Base-by-base conservation (phyloP, 2,113 vertebrate genomes). In the Chelonoidis abingdonii region DNA sequence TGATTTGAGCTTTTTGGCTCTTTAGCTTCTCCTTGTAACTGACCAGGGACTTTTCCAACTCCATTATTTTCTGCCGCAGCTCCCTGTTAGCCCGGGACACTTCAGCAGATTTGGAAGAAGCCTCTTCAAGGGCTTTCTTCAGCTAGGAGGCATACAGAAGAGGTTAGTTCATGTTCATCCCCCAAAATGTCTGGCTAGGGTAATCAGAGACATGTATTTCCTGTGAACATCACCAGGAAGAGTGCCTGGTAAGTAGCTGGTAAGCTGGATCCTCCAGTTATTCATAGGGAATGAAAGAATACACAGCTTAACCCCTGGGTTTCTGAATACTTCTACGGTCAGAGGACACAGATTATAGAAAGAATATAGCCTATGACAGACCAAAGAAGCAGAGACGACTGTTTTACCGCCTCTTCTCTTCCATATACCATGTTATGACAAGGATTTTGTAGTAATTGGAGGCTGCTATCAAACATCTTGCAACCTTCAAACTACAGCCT, bases 51-150 rank as follows among this genome's bases (percentile, higher is more conserved):
- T 98, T 95, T 72, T 98, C 97, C 52, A 98, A 93, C 65, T 98
- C 97, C 1, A 31, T 25, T 13, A 97, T 56, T 93, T 98, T 98
- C 83, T 97, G 97, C 52, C 83, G 93, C 75, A 98, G 96, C 84
- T 98, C 97, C 76, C 92, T 94, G 96, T 98, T 98, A 80, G 95
- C 89, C 17, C 52, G 57, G 31, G 97, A 98, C 49, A 98, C 98
- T 86, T 98, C 98, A 69, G 95, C 93, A 35, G 98, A 94, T 79
- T 97, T 96, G 81, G 65, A 92, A 56, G 93, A 98, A 69, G 95
- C 96, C 83, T 97, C 97, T 16, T 98, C 95, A 7, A 98, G 93
- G 21, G 97, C 96, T 95, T 98, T 98, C 95, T 98, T 98, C 76
- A 98, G 57, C 98, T 98, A 86, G 81, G 35, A 10, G 83, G 47